Evolutionary conservation across 1,140 invertebrate species (phyloP), one percentile per base, ranked within the genome.

Genomic region (Drosophila micromelanica): DNA sequence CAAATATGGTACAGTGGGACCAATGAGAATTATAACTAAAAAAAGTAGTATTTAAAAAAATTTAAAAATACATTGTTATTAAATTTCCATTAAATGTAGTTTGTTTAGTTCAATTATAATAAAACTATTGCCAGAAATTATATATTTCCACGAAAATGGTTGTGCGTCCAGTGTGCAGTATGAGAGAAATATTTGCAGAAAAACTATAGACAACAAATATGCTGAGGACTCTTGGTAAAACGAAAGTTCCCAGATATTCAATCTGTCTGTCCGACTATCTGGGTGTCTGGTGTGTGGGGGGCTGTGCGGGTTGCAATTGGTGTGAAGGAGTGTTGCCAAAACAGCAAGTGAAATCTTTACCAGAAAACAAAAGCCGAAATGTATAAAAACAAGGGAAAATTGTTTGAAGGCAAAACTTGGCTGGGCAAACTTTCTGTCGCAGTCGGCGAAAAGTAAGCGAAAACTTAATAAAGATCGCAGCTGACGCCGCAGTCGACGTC

Each of bases 391-490:
- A 87, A 78, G 76, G 23, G 63, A 74, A 82, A 89, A 87, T 80
- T 73, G 67, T 76, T 87, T 82, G 84, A 87, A 79, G 82, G 76
- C 61, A 86, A 84, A 85, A 84, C 76, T 82, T 74, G 35, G 59
- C 35, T 51, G 42, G 68, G 54, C 59, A 89, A 89, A 76, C 73
- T 89, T 89, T 89, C 46, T 74, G 73, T 79, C 76, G 84, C 84
- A 82, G 76, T 89, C 72, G 79, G 73, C 76, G 79, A 89, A 79
- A 89, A 89, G 85, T 89, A 89, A 89, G 84, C 79, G 84, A 89
- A 89, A 89, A 89, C 84, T 89, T 89, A 89, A 89, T 89, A 89
- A 89, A 89, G 84, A 89, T 89, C 84, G 84, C 85, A 80, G 84
- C 73, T 76, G 70, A 77, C 65, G 68, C 37, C 52, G 70, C 54